Base-by-base conservation (phyloP, 2,113 vertebrate genomes). In the Tylochromis polylepis region DNA sequence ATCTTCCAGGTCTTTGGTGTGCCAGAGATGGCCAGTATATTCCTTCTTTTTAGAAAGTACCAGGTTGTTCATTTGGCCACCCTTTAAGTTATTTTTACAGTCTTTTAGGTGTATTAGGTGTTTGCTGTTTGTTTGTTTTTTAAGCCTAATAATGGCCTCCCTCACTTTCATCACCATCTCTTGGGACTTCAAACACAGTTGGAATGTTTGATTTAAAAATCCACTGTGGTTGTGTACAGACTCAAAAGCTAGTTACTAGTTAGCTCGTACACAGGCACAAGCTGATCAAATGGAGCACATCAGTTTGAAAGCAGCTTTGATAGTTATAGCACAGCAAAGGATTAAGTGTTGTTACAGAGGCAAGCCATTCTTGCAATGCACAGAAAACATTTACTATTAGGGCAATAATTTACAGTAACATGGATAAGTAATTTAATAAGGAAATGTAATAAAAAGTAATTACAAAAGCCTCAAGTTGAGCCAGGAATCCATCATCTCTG, bases 221-320 rank as follows among this genome's bases (percentile, higher is more conserved):
- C 22, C 24, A 18, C 9, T 29, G 41, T 75, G 24, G 70, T 49
- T 46, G 41, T 75, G 43, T 29, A 20, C 15, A 49, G 67, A 72
- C 22, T 27, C 67, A 29, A 75, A 49, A 75, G 38, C 67, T 72
- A 46, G 22, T 72, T 72, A 18, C 67, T 27, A 3, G 38, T 72
- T 3, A 46, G 5, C 67, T 72, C 2, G 15, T 41, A 49, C 15
- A 29, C 1, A 0, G 43, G 24, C 10, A 29, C 41, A 75, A 29
- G 70, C 24, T 51, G 4, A 72, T 49, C 43, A 75, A 75, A 31
- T 0, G 1, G 43, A 31, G 24, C 4, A 10, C 70, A 51, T 51
- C 9, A 20, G 24, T 31, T 29, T 8, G 16, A 75, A 75, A 75
- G 41, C 43, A 49, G 41, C 46, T 77, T 29, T 77, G 29, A 53